These are phyloP conservation scores for Otus sunia DNA, from an alignment of 2,113 vertebrate species.

Conservation along the genomic window DNA sequence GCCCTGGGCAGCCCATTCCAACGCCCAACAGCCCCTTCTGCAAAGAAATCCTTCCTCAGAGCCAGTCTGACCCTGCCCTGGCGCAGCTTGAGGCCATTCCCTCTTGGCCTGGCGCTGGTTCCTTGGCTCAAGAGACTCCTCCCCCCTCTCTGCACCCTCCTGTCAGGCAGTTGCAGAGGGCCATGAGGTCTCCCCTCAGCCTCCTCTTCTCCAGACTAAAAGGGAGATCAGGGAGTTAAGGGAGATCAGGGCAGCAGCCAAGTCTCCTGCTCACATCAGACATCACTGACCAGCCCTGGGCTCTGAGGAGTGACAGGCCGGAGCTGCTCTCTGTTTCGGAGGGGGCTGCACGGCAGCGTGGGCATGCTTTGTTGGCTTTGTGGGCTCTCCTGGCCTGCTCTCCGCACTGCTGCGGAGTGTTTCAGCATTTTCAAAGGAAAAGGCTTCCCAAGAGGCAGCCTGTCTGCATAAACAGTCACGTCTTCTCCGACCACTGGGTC, in stretches of 20 bases:
- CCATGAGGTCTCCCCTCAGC: too few relatives aligned
- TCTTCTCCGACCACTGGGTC: background rate
- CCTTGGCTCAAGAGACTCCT: too few relatives aligned
- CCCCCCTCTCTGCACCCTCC: too few relatives aligned
- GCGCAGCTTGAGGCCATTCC: too few relatives aligned
- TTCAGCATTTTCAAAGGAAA: background rate
- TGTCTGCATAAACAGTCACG: background rate
- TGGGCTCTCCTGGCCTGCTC: background rate
- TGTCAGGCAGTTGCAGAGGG: too few relatives aligned
- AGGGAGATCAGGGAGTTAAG: too few relatives aligned
- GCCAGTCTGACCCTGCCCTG: too few relatives aligned
- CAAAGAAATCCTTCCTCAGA: too few relatives aligned
- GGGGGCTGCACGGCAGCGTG: background rate
- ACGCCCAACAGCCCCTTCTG: too few relatives aligned
- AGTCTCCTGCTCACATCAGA: background rate
- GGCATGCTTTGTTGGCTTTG: background rate
- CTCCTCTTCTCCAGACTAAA: too few relatives aligned
- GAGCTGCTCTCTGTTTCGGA: background rate
- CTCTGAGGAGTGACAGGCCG: background rate
- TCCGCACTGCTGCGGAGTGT: background rate
- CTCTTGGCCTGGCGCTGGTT: too few relatives aligned
- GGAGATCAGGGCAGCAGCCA: background rate
- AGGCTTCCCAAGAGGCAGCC: background rate
- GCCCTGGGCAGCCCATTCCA: too few relatives aligned
- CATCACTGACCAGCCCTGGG: background rate